phyloP scores from a whole-genome alignment of 53 echinoderm and acorn worm genomes.

The Apostichopus leukothele region DNA sequence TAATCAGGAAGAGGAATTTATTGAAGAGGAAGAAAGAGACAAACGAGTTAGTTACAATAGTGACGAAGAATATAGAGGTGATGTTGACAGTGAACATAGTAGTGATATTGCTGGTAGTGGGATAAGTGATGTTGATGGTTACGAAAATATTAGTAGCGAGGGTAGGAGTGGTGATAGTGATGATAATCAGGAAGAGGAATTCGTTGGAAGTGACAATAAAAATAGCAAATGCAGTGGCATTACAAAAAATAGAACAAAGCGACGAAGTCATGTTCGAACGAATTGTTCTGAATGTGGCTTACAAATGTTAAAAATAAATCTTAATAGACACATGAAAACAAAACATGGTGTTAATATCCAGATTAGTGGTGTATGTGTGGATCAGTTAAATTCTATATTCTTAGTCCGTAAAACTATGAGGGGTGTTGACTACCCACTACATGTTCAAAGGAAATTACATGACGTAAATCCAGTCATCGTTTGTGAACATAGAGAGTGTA shows the following conservation, averaged over 20 bases:
- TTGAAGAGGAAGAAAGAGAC: background rate
- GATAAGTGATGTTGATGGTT: too few relatives aligned
- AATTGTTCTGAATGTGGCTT: constrained; percentile 15
- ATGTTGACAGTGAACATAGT: background rate
- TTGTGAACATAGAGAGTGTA: background rate
- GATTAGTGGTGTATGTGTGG: too few relatives aligned
- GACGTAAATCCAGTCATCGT: background rate
- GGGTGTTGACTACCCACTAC: too few relatives aligned
- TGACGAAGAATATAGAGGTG: background rate
- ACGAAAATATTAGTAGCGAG: background rate
- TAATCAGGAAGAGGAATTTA: background rate
- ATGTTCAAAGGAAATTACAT: background rate
- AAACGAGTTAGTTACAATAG: background rate
- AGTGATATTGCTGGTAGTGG: too few relatives aligned
- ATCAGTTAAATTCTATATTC: background rate
- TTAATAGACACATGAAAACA: background rate
- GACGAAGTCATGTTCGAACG: background rate
- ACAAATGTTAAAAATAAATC: background rate
- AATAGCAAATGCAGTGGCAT: too few relatives aligned
- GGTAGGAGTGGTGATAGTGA: background rate
- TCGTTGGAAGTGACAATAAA: background rate
- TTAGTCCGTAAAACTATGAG: too few relatives aligned
- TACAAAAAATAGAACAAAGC: background rate
- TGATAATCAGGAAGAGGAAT: background rate
- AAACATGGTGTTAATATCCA: background rate